These are phyloP conservation scores for Sialia sialis DNA, from an alignment of 2,113 vertebrate species.

Conservation along the genomic window DNA sequence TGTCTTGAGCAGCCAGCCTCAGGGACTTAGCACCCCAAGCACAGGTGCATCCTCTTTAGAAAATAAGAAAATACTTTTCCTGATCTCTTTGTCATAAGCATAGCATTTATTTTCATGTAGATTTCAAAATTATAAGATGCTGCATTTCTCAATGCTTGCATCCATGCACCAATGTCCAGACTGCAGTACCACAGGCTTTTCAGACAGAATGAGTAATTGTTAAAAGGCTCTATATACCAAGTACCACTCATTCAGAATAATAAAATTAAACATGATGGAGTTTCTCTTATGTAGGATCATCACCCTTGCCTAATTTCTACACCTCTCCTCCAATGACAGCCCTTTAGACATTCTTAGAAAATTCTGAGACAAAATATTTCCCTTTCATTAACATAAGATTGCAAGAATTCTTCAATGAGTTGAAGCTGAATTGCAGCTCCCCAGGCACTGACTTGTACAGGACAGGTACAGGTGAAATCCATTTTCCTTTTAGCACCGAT, in stretches of 20 bases:
- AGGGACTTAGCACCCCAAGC: fast-evolving
- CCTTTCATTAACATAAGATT: background rate
- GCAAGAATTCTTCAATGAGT: background rate
- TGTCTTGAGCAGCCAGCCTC: background rate
- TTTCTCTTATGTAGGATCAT: background rate
- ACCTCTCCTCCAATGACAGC: background rate
- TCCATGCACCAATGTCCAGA: background rate
- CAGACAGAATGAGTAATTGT: background rate
- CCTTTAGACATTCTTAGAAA: background rate
- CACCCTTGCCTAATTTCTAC: background rate
- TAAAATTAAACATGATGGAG: background rate
- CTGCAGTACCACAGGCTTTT: background rate
- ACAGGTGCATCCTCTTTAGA: background rate
- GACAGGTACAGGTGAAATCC: background rate
- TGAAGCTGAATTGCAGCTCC: background rate
- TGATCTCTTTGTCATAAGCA: background rate
- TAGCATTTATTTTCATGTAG: background rate
- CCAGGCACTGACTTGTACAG: background rate
- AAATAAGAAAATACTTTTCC: background rate
- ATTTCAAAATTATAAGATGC: background rate
- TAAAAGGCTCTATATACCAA: background rate
- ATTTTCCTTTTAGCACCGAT: background rate
- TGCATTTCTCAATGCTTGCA: background rate
- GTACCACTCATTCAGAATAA: background rate
- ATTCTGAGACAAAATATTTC: background rate